A percentile compares a stretch with the other conserved stretches of the same genome.
Conservation (phyloP, 1,140 invertebrate species). For the Aphelenchoides besseyi region DNA sequence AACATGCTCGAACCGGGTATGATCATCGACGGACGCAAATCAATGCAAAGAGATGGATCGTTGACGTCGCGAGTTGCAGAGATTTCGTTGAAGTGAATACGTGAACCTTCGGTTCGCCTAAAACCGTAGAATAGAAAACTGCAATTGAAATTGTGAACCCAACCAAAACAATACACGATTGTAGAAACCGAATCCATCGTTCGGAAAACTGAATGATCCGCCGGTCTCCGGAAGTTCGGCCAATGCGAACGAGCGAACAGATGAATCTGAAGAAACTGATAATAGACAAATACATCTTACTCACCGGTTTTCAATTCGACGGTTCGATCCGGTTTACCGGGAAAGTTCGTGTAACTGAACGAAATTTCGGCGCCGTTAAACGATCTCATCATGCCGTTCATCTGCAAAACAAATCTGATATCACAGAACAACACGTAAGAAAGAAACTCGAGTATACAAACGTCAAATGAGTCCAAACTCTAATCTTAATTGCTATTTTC, state of each 20-base stretch:
- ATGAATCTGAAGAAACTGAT: slow-evolving; percentile 11
- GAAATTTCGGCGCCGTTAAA: slow-evolving; percentile 7
- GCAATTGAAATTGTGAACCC: not conserved
- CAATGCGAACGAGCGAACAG: slow-evolving; percentile 9
- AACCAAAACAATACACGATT: slow-evolving; percentile 17
- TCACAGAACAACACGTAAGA: too few relatives aligned
- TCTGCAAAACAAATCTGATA: too few relatives aligned
- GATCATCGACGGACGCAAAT: slow-evolving; percentile 8
- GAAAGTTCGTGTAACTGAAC: slow-evolving; percentile 12
- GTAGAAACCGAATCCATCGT: slow-evolving; percentile 16
- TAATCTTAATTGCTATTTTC: too few relatives aligned
- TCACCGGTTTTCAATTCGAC: slow-evolving; percentile 20
- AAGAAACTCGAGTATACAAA: too few relatives aligned
- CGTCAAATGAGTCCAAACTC: too few relatives aligned
- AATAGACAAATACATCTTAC: not conserved
- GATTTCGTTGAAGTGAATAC: slow-evolving; percentile 18
- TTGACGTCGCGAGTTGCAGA: not conserved
- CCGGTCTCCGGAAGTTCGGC: slow-evolving; percentile 18
- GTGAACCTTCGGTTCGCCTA: slow-evolving; percentile 21
- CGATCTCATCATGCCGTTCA: too few relatives aligned
- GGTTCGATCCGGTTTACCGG: not conserved
- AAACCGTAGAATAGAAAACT: not conserved
- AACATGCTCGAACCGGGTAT: not conserved
- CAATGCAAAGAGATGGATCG: slow-evolving; percentile 7
- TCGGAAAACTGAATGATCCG: slow-evolving; percentile 14